Percentiles rank a stretch among this genome's conserved stretches.
phyloP scores from a whole-genome alignment of 2,888 invertebrate genomes.

The Mythimna ferrago region DNA sequence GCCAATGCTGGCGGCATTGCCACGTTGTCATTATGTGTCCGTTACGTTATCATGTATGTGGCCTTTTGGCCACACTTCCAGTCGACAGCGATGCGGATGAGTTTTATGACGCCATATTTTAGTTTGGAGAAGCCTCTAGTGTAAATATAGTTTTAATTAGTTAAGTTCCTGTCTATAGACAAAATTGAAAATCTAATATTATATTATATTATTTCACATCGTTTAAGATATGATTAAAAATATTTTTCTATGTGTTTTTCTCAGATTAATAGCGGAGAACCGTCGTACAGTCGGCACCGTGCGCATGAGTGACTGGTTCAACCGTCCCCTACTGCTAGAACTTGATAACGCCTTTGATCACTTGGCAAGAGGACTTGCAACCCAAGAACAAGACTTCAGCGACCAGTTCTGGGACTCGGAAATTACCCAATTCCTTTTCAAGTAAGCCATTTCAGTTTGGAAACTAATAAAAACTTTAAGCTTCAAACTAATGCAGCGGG shows the following conservation, averaged over 20 bases:
- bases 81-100: too few relatives aligned
- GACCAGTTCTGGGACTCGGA: conserved; percentile 95
- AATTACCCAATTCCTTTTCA: conserved; percentile 90
- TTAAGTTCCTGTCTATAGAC: too few relatives aligned
- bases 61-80: too few relatives aligned
- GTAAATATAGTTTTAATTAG: too few relatives aligned
- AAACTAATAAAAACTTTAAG: conserved; percentile 42
- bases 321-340: conserved; percentile 92
- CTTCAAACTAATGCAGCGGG: conserved; percentile 11
- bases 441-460: conserved; percentile 71
- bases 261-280: conserved; percentile 91
- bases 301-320: conserved; percentile 94
- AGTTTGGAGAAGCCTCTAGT: too few relatives aligned
- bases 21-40: too few relatives aligned
- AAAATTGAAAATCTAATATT: too few relatives aligned
- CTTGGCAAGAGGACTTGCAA: conserved; percentile 93
- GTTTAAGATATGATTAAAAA: neutral
- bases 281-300: conserved; percentile 89
- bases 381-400: conserved; percentile 94
- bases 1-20: too few relatives aligned
- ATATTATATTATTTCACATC: too few relatives aligned
- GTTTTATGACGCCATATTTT: too few relatives aligned
- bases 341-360: conserved; percentile 93
- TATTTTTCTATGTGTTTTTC: conserved; percentile 3
- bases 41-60: too few relatives aligned